Percentiles rank a stretch among this genome's conserved stretches.
phyloP scores from a whole-genome alignment of 2,797 vertebrate species.

The Lithobates pipiens region DNA sequence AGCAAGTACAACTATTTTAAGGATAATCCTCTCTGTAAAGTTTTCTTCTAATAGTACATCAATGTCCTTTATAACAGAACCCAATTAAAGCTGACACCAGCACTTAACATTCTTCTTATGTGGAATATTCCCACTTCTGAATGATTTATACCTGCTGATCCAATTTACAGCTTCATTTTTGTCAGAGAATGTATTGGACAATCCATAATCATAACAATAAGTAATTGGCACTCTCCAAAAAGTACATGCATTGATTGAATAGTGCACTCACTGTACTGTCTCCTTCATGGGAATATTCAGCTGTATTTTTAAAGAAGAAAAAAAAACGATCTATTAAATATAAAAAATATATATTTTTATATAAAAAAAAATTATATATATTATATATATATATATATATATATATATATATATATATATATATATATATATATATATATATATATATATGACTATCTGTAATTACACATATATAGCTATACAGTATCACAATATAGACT shows the following conservation, averaged over 20 bases:
- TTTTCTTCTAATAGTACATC: background rate
- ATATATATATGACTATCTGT: too few relatives aligned
- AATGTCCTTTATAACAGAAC: background rate
- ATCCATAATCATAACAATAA: conserved; percentile 46
- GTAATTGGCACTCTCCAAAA: conserved; percentile 27
- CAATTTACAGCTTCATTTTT: conserved; percentile 25
- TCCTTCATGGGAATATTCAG: background rate
- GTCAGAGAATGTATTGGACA: conserved; percentile 18
- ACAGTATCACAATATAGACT: too few relatives aligned
- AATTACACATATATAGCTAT: too few relatives aligned
- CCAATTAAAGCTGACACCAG: conserved; percentile 1
- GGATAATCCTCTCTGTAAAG: background rate
- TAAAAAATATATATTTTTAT: too few relatives aligned
- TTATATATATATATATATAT: too few relatives aligned
- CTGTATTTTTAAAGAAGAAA: background rate
- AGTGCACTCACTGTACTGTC: background rate
- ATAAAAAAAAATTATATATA: too few relatives aligned
- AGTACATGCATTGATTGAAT: conserved; percentile 33
- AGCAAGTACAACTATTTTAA: background rate
- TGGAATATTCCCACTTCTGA: conserved; percentile 3
- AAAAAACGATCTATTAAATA: too few relatives aligned
- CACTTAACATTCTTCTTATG: conserved; percentile 13
- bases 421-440: too few relatives aligned
- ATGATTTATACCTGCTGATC: conserved; percentile 26
- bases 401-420: too few relatives aligned